Base-by-base conservation (phyloP, 1,140 invertebrate species). In the Myzus persicae region DNA sequence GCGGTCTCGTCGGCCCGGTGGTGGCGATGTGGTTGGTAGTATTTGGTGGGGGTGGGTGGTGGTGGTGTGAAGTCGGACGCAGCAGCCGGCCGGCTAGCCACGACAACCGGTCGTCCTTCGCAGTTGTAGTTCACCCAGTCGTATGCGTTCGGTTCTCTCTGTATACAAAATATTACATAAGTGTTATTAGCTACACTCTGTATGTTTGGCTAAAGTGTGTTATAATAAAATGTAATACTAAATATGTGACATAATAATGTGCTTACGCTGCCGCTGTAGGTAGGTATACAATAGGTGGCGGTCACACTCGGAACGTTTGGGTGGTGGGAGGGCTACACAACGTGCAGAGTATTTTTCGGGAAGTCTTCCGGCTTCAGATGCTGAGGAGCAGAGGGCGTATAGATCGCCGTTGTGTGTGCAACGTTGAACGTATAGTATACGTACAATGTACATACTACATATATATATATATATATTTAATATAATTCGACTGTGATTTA, bases 51-150 rank as follows among this genome's bases (percentile, higher is more conserved):
- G 89, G 51, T 51, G 20, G 22, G 54, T 31, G 51, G 54, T 9
- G 36, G 20, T 67, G 42, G 40, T 22, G 8, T 24, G 90, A n/a
- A n/a, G 76, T 38, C 90, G 67, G 44, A 48, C 67, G 22, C 36
- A 38, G 48, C 67, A 48, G 90, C 67, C 54, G 38, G 59, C 40
- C 8, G 36, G 31, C 54, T n/a, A 44, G 51, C 9, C 22, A 4
- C 54, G 81, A 20, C 44, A 54, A 93, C 91, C 91, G 91, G 91
- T 93, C 46, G 91, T 93, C 91, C 91, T 93, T 93, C 91, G 81
- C 91, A 20, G 59, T 42, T 18, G 24, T 26, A n/a, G 90, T 81
- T 91, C 26, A 67, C 42, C 59, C 18, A 22, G 46, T 88, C 46
- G 31, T n/a, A 6, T 48, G 36, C n/a, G 20, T 88, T 88, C n/a